Conservation (phyloP, 2,888 invertebrate genomes). For the Parascotia fuliginaria region DNA sequence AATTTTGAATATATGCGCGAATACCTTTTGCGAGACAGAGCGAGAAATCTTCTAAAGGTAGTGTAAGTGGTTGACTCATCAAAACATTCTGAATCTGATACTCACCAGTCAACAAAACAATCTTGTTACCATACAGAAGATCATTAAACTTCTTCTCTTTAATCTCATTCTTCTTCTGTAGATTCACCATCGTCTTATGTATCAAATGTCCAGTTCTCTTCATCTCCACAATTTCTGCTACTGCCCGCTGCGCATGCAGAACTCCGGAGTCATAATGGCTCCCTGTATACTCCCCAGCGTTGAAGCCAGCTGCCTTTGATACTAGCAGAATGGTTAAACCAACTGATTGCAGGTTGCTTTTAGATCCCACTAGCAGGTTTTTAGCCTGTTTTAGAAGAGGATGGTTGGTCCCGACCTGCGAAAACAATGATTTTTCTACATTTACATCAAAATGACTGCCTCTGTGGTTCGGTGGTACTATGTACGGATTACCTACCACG, state of each 20-base stretch:
- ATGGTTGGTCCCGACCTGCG: conserved; percentile 76
- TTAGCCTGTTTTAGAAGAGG: conserved; percentile 77
- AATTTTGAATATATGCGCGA: no score
- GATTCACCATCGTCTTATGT: conserved; percentile 76
- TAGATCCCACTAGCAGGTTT: conserved; percentile 74
- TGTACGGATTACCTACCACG: no score
- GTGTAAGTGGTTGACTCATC: no score
- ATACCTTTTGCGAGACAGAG: no score
- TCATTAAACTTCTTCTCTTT: conserved; percentile 70
- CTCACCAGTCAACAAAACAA: conserved; percentile 74
- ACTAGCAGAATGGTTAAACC: conserved; percentile 72
- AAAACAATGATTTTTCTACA: no score
- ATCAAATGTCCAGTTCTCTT: conserved; percentile 78
- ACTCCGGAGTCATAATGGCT: conserved; percentile 72
- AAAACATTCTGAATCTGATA: not conserved
- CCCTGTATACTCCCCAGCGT: conserved; percentile 46
- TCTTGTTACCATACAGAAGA: conserved; percentile 75
- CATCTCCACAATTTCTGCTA: conserved; percentile 82
- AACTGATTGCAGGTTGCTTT: conserved; percentile 77
- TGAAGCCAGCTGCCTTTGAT: conserved; percentile 74
- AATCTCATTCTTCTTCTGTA: conserved; percentile 63
- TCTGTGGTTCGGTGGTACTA: no score
- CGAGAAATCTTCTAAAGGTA: no score
- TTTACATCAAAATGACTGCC: no score
- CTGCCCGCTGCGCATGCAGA: conserved; percentile 77